Evolutionary conservation across 2,797 vertebrate genomes (phyloP).

Genomic region (Melanotaenia nigrans): DNA sequence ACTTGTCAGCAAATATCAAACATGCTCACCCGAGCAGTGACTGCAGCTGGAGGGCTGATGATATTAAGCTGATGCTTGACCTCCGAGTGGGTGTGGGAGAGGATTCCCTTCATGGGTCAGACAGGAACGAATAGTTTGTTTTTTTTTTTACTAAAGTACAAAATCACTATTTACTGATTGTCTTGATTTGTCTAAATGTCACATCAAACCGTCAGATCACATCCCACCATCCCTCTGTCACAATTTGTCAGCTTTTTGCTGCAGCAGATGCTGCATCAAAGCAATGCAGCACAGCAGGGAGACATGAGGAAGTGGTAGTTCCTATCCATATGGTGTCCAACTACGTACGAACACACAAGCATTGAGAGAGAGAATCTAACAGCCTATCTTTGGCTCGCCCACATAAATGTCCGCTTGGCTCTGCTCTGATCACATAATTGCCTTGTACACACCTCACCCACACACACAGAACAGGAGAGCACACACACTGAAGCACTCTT

Average conservation of each 20-base stretch:
- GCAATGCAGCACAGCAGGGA: constrained; percentile 59
- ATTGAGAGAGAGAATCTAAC: constrained; percentile 55
- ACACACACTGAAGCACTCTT: constrained; percentile 41
- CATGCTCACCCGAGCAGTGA: neutral
- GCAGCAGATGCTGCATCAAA: constrained; percentile 58
- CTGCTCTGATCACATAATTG: constrained; percentile 78
- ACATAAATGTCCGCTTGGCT: constrained; percentile 78
- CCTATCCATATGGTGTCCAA: constrained; percentile 71
- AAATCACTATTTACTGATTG: neutral
- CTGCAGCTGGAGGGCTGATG: too few species aligned
- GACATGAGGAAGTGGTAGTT: constrained; percentile 61
- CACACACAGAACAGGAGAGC: constrained; percentile 43
- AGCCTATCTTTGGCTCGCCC: constrained; percentile 71
- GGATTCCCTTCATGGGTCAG: constrained; percentile 3
- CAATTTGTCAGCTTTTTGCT: constrained; percentile 37
- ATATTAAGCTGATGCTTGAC: constrained; percentile 14
- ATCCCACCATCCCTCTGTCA: constrained; percentile 18
- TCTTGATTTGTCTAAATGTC: constrained; percentile 3
- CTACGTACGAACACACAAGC: constrained; percentile 29
- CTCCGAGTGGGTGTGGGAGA: neutral
- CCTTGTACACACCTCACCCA: constrained; percentile 59
- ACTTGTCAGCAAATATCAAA: too few species aligned
- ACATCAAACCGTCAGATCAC: constrained; percentile 14
- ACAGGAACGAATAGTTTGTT: neutral
- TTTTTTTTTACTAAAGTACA: neutral